Percentiles rank a stretch among this genome's conserved stretches.
These are phyloP conservation scores for Channa striata DNA, from an alignment of 2,797 vertebrate species.

Conservation along the genomic window DNA sequence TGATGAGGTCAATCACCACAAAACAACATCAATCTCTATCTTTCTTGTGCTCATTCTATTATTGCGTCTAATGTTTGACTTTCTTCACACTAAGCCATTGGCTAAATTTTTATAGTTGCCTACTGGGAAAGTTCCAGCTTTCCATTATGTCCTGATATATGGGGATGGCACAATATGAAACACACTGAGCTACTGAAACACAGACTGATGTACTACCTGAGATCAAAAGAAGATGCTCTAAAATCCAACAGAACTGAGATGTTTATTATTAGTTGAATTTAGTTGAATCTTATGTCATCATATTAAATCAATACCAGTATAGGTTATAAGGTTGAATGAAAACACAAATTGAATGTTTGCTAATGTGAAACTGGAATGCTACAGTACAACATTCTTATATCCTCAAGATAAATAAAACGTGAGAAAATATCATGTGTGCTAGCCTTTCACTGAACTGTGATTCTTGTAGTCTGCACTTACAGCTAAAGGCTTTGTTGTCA, in stretches of 20 bases:
- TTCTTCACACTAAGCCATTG: not conserved
- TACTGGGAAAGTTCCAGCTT: not conserved
- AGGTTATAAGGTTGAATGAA: not conserved
- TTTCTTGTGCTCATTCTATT: too few species aligned
- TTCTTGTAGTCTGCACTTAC: conserved; percentile 58
- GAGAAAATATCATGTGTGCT: conserved; percentile 56
- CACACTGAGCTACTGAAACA: conserved; percentile 67
- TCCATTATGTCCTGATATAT: conserved; percentile 56
- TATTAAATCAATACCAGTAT: not conserved
- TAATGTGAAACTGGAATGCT: conserved; percentile 11
- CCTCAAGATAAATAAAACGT: conserved; percentile 32
- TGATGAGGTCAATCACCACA: not conserved
- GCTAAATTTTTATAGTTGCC: too few species aligned
- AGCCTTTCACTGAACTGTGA: conserved; percentile 68
- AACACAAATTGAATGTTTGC: not conserved
- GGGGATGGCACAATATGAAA: conserved; percentile 69
- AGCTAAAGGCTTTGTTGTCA: conserved; percentile 82
- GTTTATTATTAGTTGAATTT: too few species aligned
- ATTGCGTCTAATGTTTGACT: too few species aligned
- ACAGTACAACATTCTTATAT: conserved; percentile 19
- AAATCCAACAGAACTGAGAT: conserved; percentile 52
- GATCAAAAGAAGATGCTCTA: conserved; percentile 52
- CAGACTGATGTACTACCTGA: conserved; percentile 52
- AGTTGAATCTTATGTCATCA: too few species aligned
- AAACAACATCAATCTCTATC: not conserved